phyloP scores from a whole-genome alignment of 2,888 invertebrate species.

The Sesia apiformis region DNA sequence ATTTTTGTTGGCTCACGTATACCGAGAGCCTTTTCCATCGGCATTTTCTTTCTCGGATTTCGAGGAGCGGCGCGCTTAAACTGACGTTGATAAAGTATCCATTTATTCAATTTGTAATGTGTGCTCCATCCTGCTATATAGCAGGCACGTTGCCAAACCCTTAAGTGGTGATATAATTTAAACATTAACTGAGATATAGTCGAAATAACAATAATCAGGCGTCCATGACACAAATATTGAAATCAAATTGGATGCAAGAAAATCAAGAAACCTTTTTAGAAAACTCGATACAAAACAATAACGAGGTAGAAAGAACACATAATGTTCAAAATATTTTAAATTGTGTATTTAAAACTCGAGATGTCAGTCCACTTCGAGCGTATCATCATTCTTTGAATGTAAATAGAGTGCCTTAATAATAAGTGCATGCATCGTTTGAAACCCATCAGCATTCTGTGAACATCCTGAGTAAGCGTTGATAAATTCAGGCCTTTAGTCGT shows the following conservation, averaged over 20 bases:
- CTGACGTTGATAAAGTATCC: constrained; percentile 32
- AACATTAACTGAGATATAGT: not conserved
- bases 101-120: constrained; percentile 32
- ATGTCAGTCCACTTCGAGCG: no score
- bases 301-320: no score
- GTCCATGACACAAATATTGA: not conserved
- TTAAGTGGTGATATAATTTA: constrained; percentile 10
- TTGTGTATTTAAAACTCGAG: no score
- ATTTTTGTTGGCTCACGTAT: not conserved
- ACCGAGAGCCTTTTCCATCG: constrained; percentile 5
- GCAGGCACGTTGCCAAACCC: constrained; percentile 33
- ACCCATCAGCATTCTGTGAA: constrained; percentile 28
- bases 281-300: no score
- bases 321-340: no score
- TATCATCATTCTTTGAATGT: no score
- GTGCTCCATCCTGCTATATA: not conserved
- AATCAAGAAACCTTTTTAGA: no score
- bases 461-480: constrained; percentile 12
- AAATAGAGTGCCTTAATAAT: not conserved
- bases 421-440: constrained; percentile 22
- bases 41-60: constrained; percentile 8
- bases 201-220: not conserved
- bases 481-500: no score
- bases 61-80: constrained; percentile 1
- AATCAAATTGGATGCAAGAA: no score